Conservation (phyloP, 1,140 invertebrate species). For the Hesperophylax magnus region DNA sequence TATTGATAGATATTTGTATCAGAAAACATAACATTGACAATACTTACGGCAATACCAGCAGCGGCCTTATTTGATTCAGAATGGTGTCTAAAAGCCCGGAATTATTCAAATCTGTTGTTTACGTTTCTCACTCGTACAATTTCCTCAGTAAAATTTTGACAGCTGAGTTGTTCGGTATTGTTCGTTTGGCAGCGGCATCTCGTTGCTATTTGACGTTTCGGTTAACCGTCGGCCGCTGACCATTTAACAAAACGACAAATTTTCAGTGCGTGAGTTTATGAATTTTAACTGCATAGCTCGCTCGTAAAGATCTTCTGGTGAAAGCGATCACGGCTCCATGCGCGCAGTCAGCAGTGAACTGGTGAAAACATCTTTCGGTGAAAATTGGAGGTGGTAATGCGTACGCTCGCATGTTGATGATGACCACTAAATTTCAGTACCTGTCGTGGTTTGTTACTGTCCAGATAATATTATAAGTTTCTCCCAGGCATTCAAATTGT, state of each 20-base stretch:
- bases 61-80: background rate
- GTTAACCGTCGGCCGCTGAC: background rate
- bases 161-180: too few species aligned
- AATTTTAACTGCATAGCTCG: conserved; percentile 29
- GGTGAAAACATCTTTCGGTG: conserved; percentile 40
- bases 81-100: background rate
- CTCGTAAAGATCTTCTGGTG: conserved; percentile 27
- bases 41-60: too few species aligned
- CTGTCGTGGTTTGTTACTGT: conserved; percentile 19
- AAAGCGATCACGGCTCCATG: conserved; percentile 27
- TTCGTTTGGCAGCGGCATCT: background rate
- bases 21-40: too few species aligned
- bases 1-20: too few species aligned
- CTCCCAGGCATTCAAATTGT: background rate
- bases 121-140: background rate
- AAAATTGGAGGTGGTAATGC: conserved; percentile 36
- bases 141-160: conserved; percentile 18
- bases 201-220: conserved; percentile 12
- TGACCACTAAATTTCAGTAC: conserved; percentile 43
- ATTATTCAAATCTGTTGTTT: conserved; percentile 5
- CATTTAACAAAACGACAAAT: background rate
- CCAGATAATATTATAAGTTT: conserved; percentile 23
- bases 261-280: background rate
- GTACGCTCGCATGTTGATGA: conserved; percentile 19
- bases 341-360: conserved; percentile 3